Evolutionary conservation across 1,140 invertebrate species (phyloP).

Genomic region (Cotesia typhae): DNA sequence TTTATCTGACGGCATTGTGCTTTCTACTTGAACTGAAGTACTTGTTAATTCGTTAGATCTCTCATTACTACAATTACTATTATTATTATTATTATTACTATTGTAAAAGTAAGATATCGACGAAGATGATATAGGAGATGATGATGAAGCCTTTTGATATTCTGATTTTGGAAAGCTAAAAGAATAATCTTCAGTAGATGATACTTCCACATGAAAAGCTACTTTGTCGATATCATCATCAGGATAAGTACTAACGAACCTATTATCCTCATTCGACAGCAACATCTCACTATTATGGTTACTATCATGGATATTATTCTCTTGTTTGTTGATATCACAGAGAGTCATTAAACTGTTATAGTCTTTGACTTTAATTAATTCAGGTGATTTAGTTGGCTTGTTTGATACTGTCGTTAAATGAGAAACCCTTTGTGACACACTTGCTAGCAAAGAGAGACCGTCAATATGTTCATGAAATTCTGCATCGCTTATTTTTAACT

Average conservation of each 20-base stretch:
- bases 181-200: slow-evolving; percentile 42
- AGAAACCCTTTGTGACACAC: slow-evolving; percentile 52
- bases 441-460: slow-evolving; percentile 58
- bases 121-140: slow-evolving; percentile 27
- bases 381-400: slow-evolving; percentile 22
- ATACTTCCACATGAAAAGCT: slow-evolving; percentile 54
- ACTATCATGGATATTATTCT: slow-evolving; percentile 34
- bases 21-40: slow-evolving; percentile 32
- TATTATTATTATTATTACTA: not conserved
- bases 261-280: slow-evolving; percentile 37
- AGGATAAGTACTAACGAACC: slow-evolving; percentile 50
- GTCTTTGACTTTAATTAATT: slow-evolving; percentile 57
- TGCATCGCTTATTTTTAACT: slow-evolving; percentile 40
- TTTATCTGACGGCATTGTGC: slow-evolving; percentile 42
- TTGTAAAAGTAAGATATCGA: not conserved
- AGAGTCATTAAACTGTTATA: slow-evolving; percentile 42
- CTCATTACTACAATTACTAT: not conserved
- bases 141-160: not conserved
- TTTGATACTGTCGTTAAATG: slow-evolving; percentile 28
- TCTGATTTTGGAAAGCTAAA: slow-evolving; percentile 31
- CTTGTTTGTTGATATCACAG: slow-evolving; percentile 32
- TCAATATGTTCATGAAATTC: slow-evolving; percentile 56
- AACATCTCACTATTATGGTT: not conserved
- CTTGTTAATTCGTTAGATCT: slow-evolving; percentile 7
- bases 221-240: slow-evolving; percentile 53